Base-by-base conservation (phyloP, 53 echinoderm and acorn worm species). In the Actinopyga echinites region DNA sequence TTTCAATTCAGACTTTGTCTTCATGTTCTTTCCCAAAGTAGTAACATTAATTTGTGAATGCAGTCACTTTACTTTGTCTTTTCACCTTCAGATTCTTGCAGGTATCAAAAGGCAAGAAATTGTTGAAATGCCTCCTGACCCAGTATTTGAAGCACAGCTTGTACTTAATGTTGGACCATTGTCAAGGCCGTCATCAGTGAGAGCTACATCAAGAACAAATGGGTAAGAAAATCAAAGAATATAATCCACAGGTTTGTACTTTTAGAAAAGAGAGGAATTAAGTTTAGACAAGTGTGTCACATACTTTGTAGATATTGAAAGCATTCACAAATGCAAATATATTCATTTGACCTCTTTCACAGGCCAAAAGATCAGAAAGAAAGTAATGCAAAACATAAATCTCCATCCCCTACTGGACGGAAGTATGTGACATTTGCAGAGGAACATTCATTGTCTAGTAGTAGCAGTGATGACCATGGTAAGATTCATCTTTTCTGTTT, bases 71-170 rank as follows among this genome's bases (percentile, higher is more conserved):
- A 30, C 30, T 58, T 12, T 56, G 31, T 82, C 2, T 87, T 82
- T 44, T 17, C 22, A 42, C 32, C 57, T 82, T 17, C 65, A 99
- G 99, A 87, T 99, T 82, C 82, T 99, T 35, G 87, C 90, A 45
- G 99, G 92, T 24, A 89, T 99, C 63, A 90, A 91, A 37, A 87
- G 95, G 44, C 94, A 94, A 63, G 99, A 99, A 89, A 89, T 91
- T 58, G 99, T 99, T 8, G 99, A 99, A 83, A 95, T 95, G 99
- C 99, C 99, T 58, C 99, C 95, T 28, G 95, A 95, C 65, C 91
- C 99, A 40, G 89, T 95, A 75, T 99, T 95, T 89, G 91, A 95
- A 45, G 74, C 92, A 28, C 95, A 99, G 85, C 87, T 99, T 1
- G 90, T 99, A 10, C 89, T 99, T 21, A 94, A 95, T 61, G 94